phyloP scores from a whole-genome alignment of 2,888 invertebrate species.

The Urechis unicinctus region DNA sequence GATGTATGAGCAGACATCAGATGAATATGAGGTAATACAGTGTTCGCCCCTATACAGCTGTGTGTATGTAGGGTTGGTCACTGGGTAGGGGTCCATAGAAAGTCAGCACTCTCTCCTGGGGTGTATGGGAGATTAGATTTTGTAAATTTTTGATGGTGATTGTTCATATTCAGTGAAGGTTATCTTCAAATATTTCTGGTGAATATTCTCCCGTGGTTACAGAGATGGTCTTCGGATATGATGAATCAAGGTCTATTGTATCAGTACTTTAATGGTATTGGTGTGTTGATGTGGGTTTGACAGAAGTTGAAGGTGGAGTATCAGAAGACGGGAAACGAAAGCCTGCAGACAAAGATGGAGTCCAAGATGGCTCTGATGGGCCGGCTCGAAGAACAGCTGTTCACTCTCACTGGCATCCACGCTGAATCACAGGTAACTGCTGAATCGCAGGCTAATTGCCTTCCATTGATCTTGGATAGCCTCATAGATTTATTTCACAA shows the following conservation, averaged over 20 bases:
- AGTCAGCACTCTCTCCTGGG: no score
- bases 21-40: slow-evolving; percentile 40
- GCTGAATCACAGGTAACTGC: slow-evolving; percentile 16
- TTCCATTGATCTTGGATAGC: no score
- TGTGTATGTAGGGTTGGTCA: no score
- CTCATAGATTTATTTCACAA: no score
- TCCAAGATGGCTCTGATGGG: slow-evolving; percentile 5
- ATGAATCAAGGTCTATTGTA: neutral
- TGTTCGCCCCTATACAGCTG: no score
- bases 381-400: slow-evolving; percentile 8
- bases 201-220: no score
- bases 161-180: no score
- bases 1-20: slow-evolving; percentile 58
- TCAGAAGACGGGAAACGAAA: slow-evolving; percentile 1
- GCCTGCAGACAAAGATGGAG: slow-evolving; percentile 4
- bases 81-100: no score
- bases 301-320: slow-evolving; percentile 5
- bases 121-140: no score
- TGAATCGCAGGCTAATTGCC: no score
- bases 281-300: neutral
- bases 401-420: slow-evolving; percentile 13
- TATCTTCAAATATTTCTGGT: no score
- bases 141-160: no score
- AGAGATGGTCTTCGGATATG: neutral
- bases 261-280: neutral